A percentile compares a stretch with the other conserved stretches of the same genome.
These are phyloP conservation scores for Cynopterus brachyotis DNA, from an alignment of 2,113 vertebrate genomes.

Conservation along the genomic window DNA sequence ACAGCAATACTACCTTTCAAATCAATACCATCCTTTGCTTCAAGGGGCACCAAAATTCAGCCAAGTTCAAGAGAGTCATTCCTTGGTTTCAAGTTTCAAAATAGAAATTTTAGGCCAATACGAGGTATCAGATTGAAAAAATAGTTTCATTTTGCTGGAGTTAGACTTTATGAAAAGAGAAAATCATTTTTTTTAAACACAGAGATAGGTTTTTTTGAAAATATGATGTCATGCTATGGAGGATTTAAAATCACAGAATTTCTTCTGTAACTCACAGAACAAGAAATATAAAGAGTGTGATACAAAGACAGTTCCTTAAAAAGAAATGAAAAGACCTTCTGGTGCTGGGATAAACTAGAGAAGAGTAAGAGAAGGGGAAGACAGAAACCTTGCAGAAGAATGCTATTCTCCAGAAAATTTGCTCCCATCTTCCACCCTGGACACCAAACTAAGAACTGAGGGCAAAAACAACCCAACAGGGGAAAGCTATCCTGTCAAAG, in stretches of 20 bases:
- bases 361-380: neutral
- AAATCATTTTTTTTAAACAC: constrained; percentile 13
- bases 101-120: neutral
- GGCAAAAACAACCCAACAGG: neutral
- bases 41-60: neutral
- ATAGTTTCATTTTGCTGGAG: neutral
- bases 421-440: neutral
- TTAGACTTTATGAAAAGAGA: neutral
- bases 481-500: neutral
- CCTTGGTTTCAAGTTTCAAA: neutral
- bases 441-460: neutral
- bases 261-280: neutral
- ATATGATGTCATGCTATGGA: neutral
- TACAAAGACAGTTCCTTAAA: neutral
- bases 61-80: neutral
- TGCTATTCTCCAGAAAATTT: neutral
- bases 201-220: neutral
- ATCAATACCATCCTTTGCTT: neutral
- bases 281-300: neutral
- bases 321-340: neutral
- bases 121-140: neutral
- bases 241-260: neutral
- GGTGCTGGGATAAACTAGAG: neutral
- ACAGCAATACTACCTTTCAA: neutral
- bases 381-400: neutral